phyloP scores from a whole-genome alignment of 2,797 vertebrate species.

The Mormyrops attenuatus region DNA sequence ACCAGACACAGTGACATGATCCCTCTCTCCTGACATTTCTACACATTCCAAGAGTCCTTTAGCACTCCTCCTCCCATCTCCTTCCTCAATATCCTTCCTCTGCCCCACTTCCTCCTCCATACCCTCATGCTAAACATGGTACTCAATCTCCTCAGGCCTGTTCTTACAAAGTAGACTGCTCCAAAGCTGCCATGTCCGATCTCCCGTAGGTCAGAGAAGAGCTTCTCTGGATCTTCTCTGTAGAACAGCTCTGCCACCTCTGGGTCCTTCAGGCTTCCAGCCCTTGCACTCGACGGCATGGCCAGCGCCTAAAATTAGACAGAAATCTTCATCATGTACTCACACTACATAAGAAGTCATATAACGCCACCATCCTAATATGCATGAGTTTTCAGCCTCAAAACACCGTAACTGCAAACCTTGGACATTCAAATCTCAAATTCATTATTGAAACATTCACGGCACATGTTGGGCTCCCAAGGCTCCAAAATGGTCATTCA shows the following conservation, averaged over 20 bases:
- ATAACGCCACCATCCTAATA: background rate
- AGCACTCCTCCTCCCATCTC: background rate
- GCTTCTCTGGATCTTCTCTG: slow-evolving; percentile 89
- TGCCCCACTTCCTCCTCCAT: slow-evolving; percentile 31
- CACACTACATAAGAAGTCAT: background rate
- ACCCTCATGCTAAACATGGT: slow-evolving; percentile 36
- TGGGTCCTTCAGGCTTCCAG: slow-evolving; percentile 90
- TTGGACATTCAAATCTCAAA: background rate
- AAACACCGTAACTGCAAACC: background rate
- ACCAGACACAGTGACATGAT: background rate
- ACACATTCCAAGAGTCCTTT: background rate
- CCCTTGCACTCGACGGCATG: slow-evolving; percentile 88
- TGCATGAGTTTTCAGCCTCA: background rate
- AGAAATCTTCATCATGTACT: background rate
- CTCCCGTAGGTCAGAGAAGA: slow-evolving; percentile 87
- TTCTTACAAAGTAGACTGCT: slow-evolving; percentile 87
- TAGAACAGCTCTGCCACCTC: slow-evolving; percentile 91
- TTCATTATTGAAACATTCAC: background rate
- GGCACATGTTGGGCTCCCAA: background rate
- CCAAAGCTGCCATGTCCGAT: slow-evolving; percentile 93
- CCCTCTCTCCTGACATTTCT: background rate
- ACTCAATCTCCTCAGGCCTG: slow-evolving; percentile 5
- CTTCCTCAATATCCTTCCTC: background rate
- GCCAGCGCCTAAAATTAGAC: slow-evolving; percentile 63
- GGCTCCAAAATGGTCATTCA: background rate